These are phyloP conservation scores for Drosophila novamexicana DNA, from an alignment of 1,140 invertebrate species.

Conservation along the genomic window DNA sequence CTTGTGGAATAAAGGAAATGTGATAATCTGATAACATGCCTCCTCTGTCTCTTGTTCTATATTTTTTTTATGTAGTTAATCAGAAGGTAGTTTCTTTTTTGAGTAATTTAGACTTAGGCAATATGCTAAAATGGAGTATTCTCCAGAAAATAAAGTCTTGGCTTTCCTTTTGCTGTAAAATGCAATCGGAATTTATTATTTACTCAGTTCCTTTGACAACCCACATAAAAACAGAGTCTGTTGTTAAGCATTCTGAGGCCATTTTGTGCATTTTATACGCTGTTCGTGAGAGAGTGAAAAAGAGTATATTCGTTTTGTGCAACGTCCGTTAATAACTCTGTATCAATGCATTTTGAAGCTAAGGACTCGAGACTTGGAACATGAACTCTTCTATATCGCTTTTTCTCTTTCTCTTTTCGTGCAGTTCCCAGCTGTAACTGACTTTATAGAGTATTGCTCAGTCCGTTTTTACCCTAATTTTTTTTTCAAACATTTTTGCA, in stretches of 20 bases:
- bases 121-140: too few species aligned
- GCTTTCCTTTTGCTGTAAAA: neutral
- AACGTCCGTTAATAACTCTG: too few species aligned
- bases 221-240: neutral
- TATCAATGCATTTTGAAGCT: too few species aligned
- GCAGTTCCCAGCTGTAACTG: too few species aligned
- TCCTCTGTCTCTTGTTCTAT: neutral
- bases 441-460: neutral
- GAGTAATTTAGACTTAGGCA: too few species aligned
- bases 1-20: neutral
- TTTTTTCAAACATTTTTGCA: constrained; percentile 6
- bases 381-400: too few species aligned
- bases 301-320: neutral
- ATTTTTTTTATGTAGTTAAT: neutral
- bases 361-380: too few species aligned
- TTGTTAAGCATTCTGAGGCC: too few species aligned
- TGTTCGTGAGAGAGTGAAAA: neutral
- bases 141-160: too few species aligned
- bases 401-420: too few species aligned
- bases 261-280: neutral
- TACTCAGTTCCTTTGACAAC: neutral
- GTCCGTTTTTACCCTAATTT: neutral
- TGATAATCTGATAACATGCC: neutral
- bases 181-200: neutral
- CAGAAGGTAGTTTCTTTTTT: too few species aligned